phyloP scores from a whole-genome alignment of 2,888 invertebrate genomes.

The Hyalella azteca region DNA sequence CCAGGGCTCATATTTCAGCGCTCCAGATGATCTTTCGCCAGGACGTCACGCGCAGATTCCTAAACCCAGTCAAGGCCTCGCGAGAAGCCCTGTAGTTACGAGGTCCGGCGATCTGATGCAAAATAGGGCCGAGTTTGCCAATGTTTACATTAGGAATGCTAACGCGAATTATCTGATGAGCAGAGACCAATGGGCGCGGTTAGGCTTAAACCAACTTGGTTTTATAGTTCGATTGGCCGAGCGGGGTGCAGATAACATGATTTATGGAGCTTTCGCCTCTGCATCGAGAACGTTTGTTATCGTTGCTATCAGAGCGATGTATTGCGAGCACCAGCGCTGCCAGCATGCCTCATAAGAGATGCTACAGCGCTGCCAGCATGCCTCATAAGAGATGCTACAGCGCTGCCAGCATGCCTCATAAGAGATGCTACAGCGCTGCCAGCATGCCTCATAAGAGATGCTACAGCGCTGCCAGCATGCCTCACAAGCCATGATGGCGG shows the following conservation, averaged over 20 bases:
- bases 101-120: not conserved
- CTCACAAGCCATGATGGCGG: too few relatives aligned
- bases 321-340: not conserved
- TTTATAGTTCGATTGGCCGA: constrained; percentile 14
- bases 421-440: too few relatives aligned
- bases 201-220: not conserved
- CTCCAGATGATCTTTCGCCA: constrained; percentile 5
- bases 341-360: too few relatives aligned
- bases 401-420: too few relatives aligned
- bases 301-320: not conserved
- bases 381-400: too few relatives aligned
- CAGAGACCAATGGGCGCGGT: not conserved
- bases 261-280: not conserved
- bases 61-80: constrained; percentile 1
- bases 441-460: too few relatives aligned
- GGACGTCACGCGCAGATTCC: not conserved
- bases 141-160: constrained; percentile 10
- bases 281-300: constrained; percentile 11
- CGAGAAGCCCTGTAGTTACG: not conserved
- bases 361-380: too few relatives aligned
- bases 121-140: not conserved
- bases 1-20: not conserved
- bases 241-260: constrained; percentile 6
- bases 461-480: too few relatives aligned
- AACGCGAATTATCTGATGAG: constrained; percentile 12